Percentiles rank a stretch among this genome's conserved stretches.
phyloP scores from a whole-genome alignment of 1,140 invertebrate genomes.

The Akabosia matsudoensis region DNA sequence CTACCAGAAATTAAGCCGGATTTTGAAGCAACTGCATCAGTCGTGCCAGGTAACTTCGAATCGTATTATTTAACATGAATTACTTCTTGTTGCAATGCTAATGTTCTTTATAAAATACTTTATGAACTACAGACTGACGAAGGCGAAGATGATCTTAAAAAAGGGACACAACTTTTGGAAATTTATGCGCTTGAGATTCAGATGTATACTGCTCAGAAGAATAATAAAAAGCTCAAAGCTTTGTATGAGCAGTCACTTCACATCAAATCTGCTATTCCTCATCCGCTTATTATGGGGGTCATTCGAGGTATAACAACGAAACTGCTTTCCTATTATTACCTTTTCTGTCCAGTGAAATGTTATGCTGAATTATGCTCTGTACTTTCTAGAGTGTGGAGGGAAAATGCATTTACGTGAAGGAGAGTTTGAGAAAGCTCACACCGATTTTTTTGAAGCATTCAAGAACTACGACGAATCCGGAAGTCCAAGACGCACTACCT shows the following conservation, averaged over 20 bases:
- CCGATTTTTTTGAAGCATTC: slow-evolving; percentile 99
- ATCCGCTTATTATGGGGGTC: slow-evolving; percentile 99
- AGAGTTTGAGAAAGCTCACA: slow-evolving; percentile 98
- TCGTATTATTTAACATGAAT: background rate
- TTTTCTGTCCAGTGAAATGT: background rate
- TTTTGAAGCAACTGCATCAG: slow-evolving; percentile 93
- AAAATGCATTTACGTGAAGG: slow-evolving; percentile 99
- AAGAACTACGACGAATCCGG: slow-evolving; percentile 99
- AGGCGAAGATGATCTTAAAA: slow-evolving; percentile 98
- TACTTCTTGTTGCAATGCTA: background rate
- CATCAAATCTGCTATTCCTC: slow-evolving; percentile 98
- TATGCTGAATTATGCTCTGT: background rate
- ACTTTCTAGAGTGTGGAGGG: slow-evolving; percentile 86
- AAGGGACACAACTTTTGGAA: slow-evolving; percentile 95
- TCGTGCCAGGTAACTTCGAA: slow-evolving; percentile 77
- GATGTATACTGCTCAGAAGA: slow-evolving; percentile 99
- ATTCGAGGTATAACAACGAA: slow-evolving; percentile 72
- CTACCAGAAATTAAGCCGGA: slow-evolving; percentile 91
- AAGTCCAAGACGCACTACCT: slow-evolving; percentile 93
- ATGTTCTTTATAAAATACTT: background rate
- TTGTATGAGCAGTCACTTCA: slow-evolving; percentile 97
- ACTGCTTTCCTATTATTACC: background rate
- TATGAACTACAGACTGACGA: slow-evolving; percentile 79
- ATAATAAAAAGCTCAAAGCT: slow-evolving; percentile 98
- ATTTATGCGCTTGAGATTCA: slow-evolving; percentile 99